Evolutionary conservation across 2,888 invertebrate genomes (phyloP), one percentile per base, ranked within the genome.

Genomic region (Drosophila infuscata): DNA sequence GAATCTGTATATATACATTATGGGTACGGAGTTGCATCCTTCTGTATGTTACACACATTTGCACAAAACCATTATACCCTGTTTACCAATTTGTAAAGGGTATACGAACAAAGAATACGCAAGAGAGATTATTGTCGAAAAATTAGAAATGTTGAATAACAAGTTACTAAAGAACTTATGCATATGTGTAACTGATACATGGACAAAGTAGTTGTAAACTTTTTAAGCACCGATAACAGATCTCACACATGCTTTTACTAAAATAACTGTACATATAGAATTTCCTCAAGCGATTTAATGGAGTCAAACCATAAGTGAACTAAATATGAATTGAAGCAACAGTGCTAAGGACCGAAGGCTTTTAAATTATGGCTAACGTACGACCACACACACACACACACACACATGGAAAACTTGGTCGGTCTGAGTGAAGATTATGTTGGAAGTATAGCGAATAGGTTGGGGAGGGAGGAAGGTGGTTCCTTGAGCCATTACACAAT

Each of bases 401-500:
- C 43, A 58, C 53, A 41, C 32, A 29, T 70, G 59, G 52, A 65
- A 36, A 66, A 72, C 25, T 72, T 71, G 56, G 58, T 61, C 46
- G 59, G 30, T 48, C 29, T 51, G 41, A 33, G 51, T 38, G 41
- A 33, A n/a, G 53, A 20, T 29, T 35, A 17, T 46, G 49, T 11
- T 11, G n/a, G 41, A 33, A n/a, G 36, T 32, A 11, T 5, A 9
- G 53, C n/a, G 5, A 41, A 25, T 15, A 15, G 11, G 2, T n/a
- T 1, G 20, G 20, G 9, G 29, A 9, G 5, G 36, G 12, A 20
- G 41, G 20, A 38, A 32, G 56, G 29, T 32, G 56, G 53, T 70
- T 65, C 64, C 66, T 74, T 49, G 59, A 74, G 80, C 88, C 89
- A 88, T 86, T 86, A 88, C 82, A 76, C 83, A 86, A 76, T 79